Conservation (phyloP, 2,797 vertebrate species). For the Ispidina picta region DNA sequence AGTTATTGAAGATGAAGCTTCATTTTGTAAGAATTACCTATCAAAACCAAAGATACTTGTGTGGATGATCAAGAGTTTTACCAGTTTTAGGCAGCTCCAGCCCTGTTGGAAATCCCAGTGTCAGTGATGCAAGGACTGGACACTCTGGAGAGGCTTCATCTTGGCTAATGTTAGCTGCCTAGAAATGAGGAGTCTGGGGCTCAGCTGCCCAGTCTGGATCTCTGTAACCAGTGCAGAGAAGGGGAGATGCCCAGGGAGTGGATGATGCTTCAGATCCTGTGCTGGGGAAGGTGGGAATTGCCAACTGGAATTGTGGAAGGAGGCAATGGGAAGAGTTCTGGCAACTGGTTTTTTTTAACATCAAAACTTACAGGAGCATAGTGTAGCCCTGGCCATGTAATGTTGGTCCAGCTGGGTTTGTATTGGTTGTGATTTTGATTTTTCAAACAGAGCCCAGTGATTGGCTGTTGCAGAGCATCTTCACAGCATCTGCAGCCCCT, state of each 20-base stretch:
- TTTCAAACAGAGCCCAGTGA: not conserved
- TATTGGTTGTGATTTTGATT: not conserved
- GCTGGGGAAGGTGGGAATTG: not conserved
- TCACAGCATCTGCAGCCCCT: not conserved
- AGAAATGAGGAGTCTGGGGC: not conserved
- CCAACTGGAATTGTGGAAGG: not conserved
- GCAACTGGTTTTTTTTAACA: not conserved
- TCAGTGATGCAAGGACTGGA: not conserved
- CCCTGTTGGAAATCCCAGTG: not conserved
- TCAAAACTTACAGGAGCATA: not conserved
- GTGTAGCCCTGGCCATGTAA: not conserved
- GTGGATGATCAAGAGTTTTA: not conserved
- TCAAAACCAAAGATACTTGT: not conserved
- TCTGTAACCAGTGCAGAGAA: not conserved
- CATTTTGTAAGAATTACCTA: not conserved
- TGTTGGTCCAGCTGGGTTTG: not conserved
- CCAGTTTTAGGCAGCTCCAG: not conserved
- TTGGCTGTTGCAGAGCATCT: not conserved
- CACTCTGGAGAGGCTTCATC: not conserved
- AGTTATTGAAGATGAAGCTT: not conserved
- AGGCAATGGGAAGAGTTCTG: accelerated
- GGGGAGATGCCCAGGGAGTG: not conserved
- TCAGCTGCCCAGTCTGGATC: not conserved
- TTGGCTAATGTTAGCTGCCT: not conserved
- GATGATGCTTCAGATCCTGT: not conserved